These are phyloP conservation scores for Halcyon smyrnensis DNA, from an alignment of 2,797 vertebrate species.

Conservation along the genomic window DNA sequence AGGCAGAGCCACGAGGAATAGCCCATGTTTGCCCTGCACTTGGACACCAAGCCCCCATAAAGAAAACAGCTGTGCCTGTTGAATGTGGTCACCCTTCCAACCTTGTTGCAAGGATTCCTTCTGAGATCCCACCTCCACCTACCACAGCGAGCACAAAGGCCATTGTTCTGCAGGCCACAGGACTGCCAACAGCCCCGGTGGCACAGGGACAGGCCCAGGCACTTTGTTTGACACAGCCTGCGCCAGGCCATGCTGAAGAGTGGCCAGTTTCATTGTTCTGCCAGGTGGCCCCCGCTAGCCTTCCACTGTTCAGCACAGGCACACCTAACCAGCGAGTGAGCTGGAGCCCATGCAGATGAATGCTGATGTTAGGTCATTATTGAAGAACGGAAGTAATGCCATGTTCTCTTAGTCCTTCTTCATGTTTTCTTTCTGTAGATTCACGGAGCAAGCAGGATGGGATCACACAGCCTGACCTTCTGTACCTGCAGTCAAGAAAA, in stretches of 20 bases:
- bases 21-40: neutral
- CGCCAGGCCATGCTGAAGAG: fast-evolving
- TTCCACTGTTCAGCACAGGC: neutral
- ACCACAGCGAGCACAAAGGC: neutral
- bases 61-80: fast-evolving
- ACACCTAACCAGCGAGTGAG: neutral
- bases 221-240: neutral
- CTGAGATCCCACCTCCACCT: neutral
- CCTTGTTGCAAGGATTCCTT: neutral
- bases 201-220: neutral
- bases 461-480: neutral
- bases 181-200: neutral
- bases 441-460: neutral
- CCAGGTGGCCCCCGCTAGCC: neutral
- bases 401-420: neutral
- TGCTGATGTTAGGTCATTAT: fast-evolving
- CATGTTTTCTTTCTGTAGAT: neutral
- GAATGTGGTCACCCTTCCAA: neutral
- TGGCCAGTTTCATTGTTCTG: neutral
- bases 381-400: neutral
- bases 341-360: neutral
- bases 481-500: neutral
- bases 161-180: neutral
- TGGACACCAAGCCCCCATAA: neutral
- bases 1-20: neutral